Percentiles rank a stretch among this genome's conserved stretches.
These are phyloP conservation scores for Silurus glanis DNA, from an alignment of 2,113 vertebrate species.

Conservation along the genomic window DNA sequence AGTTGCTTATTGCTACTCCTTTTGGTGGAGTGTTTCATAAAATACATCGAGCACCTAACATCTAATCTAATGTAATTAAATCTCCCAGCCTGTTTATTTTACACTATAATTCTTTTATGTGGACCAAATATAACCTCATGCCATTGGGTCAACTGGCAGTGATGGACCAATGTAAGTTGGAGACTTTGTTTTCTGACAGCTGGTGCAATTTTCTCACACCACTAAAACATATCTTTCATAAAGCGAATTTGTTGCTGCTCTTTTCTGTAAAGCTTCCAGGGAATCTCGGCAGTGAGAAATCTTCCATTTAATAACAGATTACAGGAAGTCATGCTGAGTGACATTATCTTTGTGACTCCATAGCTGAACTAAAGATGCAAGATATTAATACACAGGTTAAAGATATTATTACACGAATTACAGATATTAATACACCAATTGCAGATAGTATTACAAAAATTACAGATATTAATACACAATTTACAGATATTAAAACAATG, in stretches of 20 bases:
- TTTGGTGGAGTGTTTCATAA: background rate
- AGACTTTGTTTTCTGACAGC: background rate
- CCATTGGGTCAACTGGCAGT: background rate
- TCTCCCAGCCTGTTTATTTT: background rate
- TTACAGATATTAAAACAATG: too few relatives aligned
- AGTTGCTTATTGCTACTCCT: background rate
- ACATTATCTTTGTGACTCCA: background rate
- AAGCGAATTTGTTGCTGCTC: constrained; percentile 7
- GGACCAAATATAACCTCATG: background rate
- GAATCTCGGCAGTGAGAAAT: background rate
- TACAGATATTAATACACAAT: too few relatives aligned
- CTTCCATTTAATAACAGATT: background rate
- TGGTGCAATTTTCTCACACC: background rate
- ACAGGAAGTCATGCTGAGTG: background rate
- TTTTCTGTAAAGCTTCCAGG: background rate
- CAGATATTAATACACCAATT: too few relatives aligned
- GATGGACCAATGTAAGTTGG: background rate
- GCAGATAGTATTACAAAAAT: too few relatives aligned
- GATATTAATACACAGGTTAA: background rate
- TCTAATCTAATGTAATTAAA: constrained; percentile 4
- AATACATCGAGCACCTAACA: background rate
- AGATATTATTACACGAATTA: too few relatives aligned
- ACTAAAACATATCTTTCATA: background rate
- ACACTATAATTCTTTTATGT: background rate
- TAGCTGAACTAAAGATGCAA: background rate